Percentiles rank a stretch among this genome's conserved stretches.
Evolutionary conservation across 2,797 vertebrate species (phyloP).

Genomic region (Brotula barbata): DNA sequence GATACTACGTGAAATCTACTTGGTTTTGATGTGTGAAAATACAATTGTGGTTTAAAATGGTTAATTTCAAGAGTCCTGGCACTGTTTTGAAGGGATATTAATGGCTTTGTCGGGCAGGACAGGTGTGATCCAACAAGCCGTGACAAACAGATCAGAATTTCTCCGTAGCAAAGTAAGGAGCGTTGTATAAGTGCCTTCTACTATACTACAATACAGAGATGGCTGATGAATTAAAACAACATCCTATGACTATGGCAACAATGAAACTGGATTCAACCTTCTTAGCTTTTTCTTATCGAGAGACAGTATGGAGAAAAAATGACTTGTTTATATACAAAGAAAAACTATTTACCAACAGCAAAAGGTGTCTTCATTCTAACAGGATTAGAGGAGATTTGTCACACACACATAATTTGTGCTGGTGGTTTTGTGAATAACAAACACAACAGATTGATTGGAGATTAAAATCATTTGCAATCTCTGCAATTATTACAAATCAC

Average conservation of each 20-base stretch:
- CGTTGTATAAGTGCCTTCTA: background rate
- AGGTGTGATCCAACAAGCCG: conserved; percentile 10
- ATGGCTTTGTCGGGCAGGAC: conserved; percentile 9
- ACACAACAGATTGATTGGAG: conserved; percentile 33
- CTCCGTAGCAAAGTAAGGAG: background rate
- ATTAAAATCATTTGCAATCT: conserved; percentile 26
- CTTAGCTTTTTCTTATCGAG: too few relatives aligned
- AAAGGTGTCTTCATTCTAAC: conserved; percentile 2
- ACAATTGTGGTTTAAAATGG: conserved; percentile 1
- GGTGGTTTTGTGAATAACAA: conserved; percentile 32
- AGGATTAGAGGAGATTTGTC: conserved; percentile 27
- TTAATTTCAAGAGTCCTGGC: conserved; percentile 2
- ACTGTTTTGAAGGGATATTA: conserved; percentile 17
- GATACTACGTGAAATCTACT: background rate
- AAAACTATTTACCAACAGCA: conserved; percentile 19
- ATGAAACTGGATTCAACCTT: too few relatives aligned
- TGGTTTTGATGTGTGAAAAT: background rate
- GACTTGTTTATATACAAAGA: conserved; percentile 21
- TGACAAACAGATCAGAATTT: conserved; percentile 4
- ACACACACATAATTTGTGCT: conserved; percentile 42
- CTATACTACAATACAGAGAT: too few relatives aligned
- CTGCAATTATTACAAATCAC: conserved; percentile 55
- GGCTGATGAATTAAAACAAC: too few relatives aligned
- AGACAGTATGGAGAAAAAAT: conserved; percentile 21
- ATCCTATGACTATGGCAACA: too few relatives aligned